Percentiles rank a stretch among this genome's conserved stretches.
Evolutionary conservation across 2,888 invertebrate species (phyloP).

Genomic region (Meliscaeva auricollis): DNA sequence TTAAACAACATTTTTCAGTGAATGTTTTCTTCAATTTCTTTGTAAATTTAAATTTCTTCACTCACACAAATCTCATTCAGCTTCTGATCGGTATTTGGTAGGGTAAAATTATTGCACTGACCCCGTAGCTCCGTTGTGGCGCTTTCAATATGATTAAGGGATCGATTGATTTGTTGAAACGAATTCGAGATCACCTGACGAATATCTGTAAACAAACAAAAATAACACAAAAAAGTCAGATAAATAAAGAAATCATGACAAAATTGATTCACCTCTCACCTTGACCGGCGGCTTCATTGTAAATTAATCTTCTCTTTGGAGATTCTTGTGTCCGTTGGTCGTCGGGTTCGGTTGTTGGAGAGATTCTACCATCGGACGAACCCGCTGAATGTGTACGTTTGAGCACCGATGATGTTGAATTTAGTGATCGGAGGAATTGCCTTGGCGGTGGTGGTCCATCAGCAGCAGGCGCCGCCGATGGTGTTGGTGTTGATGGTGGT

Average conservation of each 20-base stretch:
- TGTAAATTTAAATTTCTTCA: slow-evolving; percentile 3
- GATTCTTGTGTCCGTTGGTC: slow-evolving; percentile 35
- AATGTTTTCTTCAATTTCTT: background rate
- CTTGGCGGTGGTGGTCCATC: slow-evolving; percentile 39
- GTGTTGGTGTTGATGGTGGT: no score
- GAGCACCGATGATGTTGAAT: slow-evolving; percentile 59
- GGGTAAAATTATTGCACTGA: slow-evolving; percentile 80
- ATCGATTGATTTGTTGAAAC: slow-evolving; percentile 81
- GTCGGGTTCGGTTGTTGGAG: slow-evolving; percentile 45
- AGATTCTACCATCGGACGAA: slow-evolving; percentile 55
- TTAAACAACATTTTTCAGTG: background rate
- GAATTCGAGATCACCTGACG: slow-evolving; percentile 81
- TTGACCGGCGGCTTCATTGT: slow-evolving; percentile 61
- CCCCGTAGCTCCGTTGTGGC: slow-evolving; percentile 81
- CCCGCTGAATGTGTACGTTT: slow-evolving; percentile 64
- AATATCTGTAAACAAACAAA: slow-evolving; percentile 78
- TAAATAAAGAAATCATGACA: slow-evolving; percentile 24
- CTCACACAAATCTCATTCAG: slow-evolving; percentile 82
- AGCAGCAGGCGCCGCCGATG: no score
- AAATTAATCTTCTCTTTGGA: slow-evolving; percentile 70
- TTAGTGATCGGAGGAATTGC: slow-evolving; percentile 50
- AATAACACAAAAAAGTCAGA: slow-evolving; percentile 30
- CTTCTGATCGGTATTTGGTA: slow-evolving; percentile 81
- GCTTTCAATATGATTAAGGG: slow-evolving; percentile 80
- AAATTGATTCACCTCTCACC: slow-evolving; percentile 55